phyloP scores from a whole-genome alignment of 30 jellyfish, hydroid and myxozoan genomes.

The Calvadosia cruxmelitensis region DNA sequence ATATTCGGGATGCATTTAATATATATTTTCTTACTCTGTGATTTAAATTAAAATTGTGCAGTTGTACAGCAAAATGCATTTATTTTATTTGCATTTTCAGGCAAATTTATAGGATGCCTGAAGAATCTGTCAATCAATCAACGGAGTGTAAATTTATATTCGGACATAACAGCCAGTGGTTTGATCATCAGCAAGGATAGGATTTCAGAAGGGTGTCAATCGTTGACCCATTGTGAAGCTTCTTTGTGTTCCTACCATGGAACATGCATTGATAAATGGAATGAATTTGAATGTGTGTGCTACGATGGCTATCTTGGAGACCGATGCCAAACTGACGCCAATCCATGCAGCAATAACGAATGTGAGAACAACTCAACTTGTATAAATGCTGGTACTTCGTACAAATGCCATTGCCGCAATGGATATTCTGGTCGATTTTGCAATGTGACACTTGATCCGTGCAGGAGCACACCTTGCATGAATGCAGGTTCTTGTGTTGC shows the following conservation, averaged over 20 bases:
- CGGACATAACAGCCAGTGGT: background rate
- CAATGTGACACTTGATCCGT: background rate
- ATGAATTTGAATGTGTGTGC: background rate
- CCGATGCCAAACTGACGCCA: background rate
- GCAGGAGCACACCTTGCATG: slow-evolving; percentile 22
- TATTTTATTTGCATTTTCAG: background rate
- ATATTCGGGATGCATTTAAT: no score
- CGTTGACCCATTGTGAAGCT: no score
- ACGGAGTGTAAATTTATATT: background rate
- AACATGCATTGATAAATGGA: slow-evolving; percentile 39
- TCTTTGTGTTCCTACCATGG: slow-evolving; percentile 42
- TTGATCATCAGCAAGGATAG: background rate
- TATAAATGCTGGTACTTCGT: slow-evolving; percentile 14
- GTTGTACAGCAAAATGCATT: no score
- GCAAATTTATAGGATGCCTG: background rate
- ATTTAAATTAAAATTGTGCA: no score
- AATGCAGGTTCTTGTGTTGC: slow-evolving; percentile 35
- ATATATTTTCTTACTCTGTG: no score
- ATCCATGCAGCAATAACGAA: slow-evolving; percentile 7
- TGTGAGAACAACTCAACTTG: slow-evolving; percentile 39
- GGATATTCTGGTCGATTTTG: background rate
- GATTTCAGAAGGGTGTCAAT: background rate
- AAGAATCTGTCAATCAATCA: background rate
- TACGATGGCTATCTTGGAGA: background rate
- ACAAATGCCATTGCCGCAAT: background rate